Percentiles rank a stretch among this genome's conserved stretches.
phyloP scores from a whole-genome alignment of 2,888 invertebrate species.

The Noctua comes region DNA sequence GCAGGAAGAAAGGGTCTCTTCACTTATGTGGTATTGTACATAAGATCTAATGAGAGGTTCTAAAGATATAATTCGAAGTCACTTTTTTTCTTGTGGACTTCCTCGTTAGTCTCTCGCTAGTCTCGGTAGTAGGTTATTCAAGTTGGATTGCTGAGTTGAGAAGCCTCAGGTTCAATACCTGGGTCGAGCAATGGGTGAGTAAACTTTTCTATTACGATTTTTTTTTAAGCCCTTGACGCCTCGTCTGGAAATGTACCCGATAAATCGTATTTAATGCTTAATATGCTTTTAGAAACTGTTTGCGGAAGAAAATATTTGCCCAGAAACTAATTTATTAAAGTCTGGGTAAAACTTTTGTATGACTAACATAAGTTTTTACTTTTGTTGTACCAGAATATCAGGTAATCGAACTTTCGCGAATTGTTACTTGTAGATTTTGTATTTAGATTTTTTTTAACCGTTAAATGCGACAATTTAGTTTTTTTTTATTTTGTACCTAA shows the following conservation, averaged over 20 bases:
- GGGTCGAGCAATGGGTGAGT: neutral
- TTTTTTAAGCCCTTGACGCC: neutral
- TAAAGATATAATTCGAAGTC: neutral
- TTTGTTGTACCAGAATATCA: constrained; percentile 23
- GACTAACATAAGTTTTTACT: constrained; percentile 15
- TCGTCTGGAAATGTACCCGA: neutral
- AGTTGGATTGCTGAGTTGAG: neutral
- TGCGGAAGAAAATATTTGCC: neutral
- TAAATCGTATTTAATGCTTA: neutral
- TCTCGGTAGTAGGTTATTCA: neutral
- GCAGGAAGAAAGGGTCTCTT: too few relatives aligned
- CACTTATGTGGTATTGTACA: too few relatives aligned
- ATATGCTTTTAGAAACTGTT: neutral
- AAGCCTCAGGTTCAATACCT: neutral
- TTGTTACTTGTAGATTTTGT: neutral
- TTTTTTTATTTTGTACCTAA: neutral
- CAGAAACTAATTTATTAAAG: neutral
- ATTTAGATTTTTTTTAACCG: neutral
- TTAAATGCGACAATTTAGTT: neutral
- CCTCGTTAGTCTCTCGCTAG: neutral
- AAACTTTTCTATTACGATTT: neutral
- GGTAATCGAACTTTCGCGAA: constrained; percentile 12
- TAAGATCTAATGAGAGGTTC: too few relatives aligned
- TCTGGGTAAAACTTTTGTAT: constrained; percentile 9
- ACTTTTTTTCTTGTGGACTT: neutral